phyloP scores from a whole-genome alignment of 1,140 invertebrate genomes.

The Drosophila kepulauana region DNA sequence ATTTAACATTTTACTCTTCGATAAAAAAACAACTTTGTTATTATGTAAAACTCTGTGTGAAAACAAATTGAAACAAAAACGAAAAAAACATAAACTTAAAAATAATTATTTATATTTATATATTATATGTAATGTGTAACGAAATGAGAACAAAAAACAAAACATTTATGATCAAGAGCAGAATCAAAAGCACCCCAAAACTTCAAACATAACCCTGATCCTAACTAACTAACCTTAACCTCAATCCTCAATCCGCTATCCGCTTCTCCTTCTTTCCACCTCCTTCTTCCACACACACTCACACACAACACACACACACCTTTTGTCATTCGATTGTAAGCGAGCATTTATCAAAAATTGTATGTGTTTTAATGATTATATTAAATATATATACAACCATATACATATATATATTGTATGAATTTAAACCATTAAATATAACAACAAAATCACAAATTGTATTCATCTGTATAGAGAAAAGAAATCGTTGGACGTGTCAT shows the following conservation, averaged over 20 bases:
- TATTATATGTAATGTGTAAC: conserved; percentile 47
- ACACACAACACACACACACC: neutral
- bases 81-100: conserved; percentile 39
- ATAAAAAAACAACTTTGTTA: conserved; percentile 58
- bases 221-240: neutral
- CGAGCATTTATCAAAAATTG: conserved; percentile 84
- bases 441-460: conserved; percentile 46
- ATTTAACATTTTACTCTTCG: conserved; percentile 60
- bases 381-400: conserved; percentile 80
- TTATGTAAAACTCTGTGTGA: conserved; percentile 73
- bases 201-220: neutral
- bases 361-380: conserved; percentile 84
- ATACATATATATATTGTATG: conserved; percentile 77
- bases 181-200: conserved; percentile 62
- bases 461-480: conserved; percentile 16
- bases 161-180: conserved; percentile 58
- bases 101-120: conserved; percentile 55
- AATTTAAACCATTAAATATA: conserved; percentile 68
- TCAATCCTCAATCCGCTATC: neutral
- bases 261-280: neutral
- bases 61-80: conserved; percentile 58
- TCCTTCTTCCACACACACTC: neutral
- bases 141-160: conserved; percentile 11
- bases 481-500: conserved; percentile 57
- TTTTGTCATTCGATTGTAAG: conserved; percentile 79